Base-by-base conservation (phyloP, 2,113 vertebrate genomes). In the Sturnira hondurensis region DNA sequence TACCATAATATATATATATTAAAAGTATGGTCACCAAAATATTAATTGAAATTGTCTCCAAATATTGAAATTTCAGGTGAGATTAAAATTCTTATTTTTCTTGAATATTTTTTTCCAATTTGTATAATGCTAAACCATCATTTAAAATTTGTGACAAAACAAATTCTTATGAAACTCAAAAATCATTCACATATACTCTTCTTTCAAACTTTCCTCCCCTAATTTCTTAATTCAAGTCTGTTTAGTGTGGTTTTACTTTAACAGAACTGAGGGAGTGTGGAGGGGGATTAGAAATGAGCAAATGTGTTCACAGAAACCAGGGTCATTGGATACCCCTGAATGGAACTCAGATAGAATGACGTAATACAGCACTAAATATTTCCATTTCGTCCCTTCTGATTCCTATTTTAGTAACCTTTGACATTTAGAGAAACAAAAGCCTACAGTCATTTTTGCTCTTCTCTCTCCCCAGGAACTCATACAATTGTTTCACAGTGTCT, bases 351-450 rank as follows among this genome's bases (percentile, higher is more conserved):
- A 76, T 5, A 33, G 65, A 86, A 56, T 77, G 84, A 94, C 50
- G 45, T 84, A 93, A 87, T 61, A 33, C 11, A 78, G 38, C 14
- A 52, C 65, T 24, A 47, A 73, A 94, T 94, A 67, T 93, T 95
- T 92, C 83, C 81, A 96, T 70, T 96, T 96, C 85, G 70, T 89
- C 36, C 70, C 52, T 91, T 56, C 65, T 82, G 65, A 86, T 77
- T 86, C 77, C 87, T 91, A 70, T 93, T 89, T 91, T n/a, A 50
- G 95, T 84, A 76, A 65, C 22, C 16, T 87, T 94, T 94, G 91
- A 84, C 82, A 95, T 97, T 96, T 96, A 70, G 80, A 95, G 94
- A 61, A 73, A 94, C 83, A 86, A 95, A 92, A 95, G 50, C 54
- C 16, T 86, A 81, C 33, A 28, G 26, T 93, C 28, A 41, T 33